phyloP scores from a whole-genome alignment of 1,140 invertebrate species.

The Diuraphis noxia region DNA sequence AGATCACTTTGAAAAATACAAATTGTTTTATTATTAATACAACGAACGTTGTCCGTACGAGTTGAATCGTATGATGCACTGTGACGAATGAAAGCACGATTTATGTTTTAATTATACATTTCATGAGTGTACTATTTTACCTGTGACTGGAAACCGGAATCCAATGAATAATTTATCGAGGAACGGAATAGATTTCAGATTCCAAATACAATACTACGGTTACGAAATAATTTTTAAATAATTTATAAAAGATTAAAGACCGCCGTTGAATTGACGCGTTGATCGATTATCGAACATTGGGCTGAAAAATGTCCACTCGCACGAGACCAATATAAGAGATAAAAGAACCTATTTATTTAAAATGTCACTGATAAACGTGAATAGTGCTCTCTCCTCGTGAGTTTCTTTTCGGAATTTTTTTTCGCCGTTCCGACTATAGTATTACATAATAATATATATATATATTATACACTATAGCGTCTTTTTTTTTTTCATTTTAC shows the following conservation, averaged over 20 bases:
- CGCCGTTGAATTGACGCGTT: not conserved
- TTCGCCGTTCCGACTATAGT: not conserved
- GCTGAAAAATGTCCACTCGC: conserved; percentile 31
- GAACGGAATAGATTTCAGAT: not conserved
- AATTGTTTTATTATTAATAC: not conserved
- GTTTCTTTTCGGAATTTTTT: not conserved
- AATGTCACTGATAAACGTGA: conserved; percentile 19
- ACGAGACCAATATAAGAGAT: conserved; percentile 10
- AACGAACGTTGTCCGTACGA: not conserved
- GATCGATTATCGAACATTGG: conserved; percentile 9
- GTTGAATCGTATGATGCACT: too few relatives aligned
- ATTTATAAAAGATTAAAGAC: conserved; percentile 22
- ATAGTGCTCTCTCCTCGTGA: not conserved
- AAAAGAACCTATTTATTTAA: conserved; percentile 29
- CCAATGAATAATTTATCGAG: not conserved
- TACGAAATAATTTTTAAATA: not conserved
- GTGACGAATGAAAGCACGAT: not conserved
- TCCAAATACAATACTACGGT: not conserved
- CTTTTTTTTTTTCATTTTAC: not conserved
- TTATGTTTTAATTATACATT: not conserved
- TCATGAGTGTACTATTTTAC: not conserved
- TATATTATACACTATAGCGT: not conserved
- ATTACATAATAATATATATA: not conserved
- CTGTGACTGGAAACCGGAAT: not conserved
- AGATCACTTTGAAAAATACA: too few relatives aligned